Evolutionary conservation across 1,140 invertebrate species (phyloP).

Genomic region (Ips nitidus): DNA sequence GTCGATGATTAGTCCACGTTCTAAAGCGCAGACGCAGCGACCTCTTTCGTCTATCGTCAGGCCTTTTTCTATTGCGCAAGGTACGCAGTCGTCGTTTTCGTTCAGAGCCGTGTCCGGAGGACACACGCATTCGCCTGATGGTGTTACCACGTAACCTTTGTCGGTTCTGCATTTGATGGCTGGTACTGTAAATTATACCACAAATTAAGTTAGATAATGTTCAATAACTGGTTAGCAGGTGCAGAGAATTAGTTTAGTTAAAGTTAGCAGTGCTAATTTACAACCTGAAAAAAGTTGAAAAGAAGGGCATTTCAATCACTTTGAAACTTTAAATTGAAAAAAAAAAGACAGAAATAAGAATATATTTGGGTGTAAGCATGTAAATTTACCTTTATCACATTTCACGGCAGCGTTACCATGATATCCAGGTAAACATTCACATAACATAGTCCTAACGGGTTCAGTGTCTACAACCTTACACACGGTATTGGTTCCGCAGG

Average conservation of each 20-base stretch:
- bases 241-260: too few species aligned
- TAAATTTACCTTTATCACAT: conserved; percentile 67
- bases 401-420: conserved; percentile 77
- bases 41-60: conserved; percentile 74
- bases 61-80: conserved; percentile 70
- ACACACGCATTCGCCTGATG: conserved; percentile 73
- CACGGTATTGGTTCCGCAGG: conserved; percentile 78
- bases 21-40: conserved; percentile 76
- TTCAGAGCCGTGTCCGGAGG: conserved; percentile 75
- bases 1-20: conserved; percentile 72
- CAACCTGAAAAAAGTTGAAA: conserved; percentile 20
- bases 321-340: background rate
- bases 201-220: background rate
- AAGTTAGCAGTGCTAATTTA: too few species aligned
- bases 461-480: conserved; percentile 80
- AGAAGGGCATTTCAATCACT: background rate
- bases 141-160: conserved; percentile 70
- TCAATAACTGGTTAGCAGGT: too few species aligned
- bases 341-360: background rate
- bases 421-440: conserved; percentile 82
- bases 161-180: conserved; percentile 66
- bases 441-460: conserved; percentile 85
- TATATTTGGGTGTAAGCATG: background rate
- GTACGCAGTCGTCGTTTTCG: conserved; percentile 71
- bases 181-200: conserved; percentile 39